A percentile compares a stretch with the other conserved stretches of the same genome.
phyloP scores from a whole-genome alignment of 2,888 invertebrate genomes.

The Ypsolopha scabrella region DNA sequence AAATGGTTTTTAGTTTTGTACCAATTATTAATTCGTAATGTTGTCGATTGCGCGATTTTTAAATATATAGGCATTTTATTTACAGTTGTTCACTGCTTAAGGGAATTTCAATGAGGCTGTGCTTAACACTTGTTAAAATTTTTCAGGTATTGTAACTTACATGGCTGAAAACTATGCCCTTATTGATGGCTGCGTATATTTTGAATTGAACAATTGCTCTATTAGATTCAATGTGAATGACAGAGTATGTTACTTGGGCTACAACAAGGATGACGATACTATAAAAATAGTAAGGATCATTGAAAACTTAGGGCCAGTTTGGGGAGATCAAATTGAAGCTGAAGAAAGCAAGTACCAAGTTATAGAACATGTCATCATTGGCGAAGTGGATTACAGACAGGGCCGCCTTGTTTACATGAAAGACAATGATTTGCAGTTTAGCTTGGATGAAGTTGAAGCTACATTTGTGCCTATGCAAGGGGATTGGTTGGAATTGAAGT shows the following conservation, averaged over 20 bases:
- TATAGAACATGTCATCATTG: constrained; percentile 44
- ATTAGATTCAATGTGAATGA: constrained; percentile 58
- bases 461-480: constrained; percentile 77
- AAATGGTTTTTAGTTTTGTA: no score
- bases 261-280: constrained; percentile 47
- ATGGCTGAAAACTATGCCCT: constrained; percentile 55
- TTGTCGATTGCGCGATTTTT: no score
- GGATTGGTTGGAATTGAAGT: constrained; percentile 76
- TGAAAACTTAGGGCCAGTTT: constrained; percentile 58
- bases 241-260: constrained; percentile 68
- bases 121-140: neutral
- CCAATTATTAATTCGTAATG: no score
- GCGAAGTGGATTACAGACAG: constrained; percentile 35
- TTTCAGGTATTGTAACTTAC: constrained; percentile 72
- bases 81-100: no score
- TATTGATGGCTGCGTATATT: constrained; percentile 72
- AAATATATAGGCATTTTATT: no score
- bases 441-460: constrained; percentile 72
- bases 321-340: constrained; percentile 49
- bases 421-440: constrained; percentile 67
- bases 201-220: constrained; percentile 44
- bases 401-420: constrained; percentile 55
- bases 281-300: constrained; percentile 70
- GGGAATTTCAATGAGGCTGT: no score
- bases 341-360: constrained; percentile 33